These are phyloP conservation scores for Microplitis deprimator DNA, from an alignment of 2,888 invertebrate species.

Conservation along the genomic window DNA sequence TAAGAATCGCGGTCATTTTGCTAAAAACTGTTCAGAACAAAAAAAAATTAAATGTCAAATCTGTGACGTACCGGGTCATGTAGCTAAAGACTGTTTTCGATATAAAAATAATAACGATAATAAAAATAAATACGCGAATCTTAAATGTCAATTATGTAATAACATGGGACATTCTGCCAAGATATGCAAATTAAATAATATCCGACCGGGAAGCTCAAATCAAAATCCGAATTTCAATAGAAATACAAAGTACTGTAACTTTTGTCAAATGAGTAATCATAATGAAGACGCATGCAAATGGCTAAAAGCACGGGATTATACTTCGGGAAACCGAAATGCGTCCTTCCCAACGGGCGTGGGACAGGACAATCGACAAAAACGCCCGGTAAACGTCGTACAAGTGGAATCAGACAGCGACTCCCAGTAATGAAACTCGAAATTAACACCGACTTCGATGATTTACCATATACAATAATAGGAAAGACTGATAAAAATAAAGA, in stretches of 20 bases:
- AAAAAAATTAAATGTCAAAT: neutral
- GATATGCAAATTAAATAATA: neutral
- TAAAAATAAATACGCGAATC: neutral
- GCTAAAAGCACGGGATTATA: neutral
- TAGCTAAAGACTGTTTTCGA: neutral
- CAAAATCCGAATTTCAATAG: neutral
- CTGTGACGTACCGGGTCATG: neutral
- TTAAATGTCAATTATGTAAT: conserved; percentile 29
- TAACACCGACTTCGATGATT: neutral
- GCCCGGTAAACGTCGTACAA: conserved; percentile 12
- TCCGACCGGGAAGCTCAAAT: neutral
- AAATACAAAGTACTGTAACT: neutral
- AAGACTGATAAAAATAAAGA: neutral
- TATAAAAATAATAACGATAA: neutral
- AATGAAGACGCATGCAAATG: neutral
- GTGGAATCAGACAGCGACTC: neutral
- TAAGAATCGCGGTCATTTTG: neutral
- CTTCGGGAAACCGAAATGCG: neutral
- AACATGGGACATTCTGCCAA: conserved; percentile 25
- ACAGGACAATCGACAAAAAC: neutral
- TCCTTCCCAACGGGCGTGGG: conserved; percentile 18
- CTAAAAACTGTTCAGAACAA: neutral
- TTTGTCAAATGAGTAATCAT: neutral
- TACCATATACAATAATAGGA: too few relatives aligned
- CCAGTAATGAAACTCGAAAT: neutral